Conservation (phyloP, 1,140 invertebrate genomes). For the Hylyphantes graminicola region DNA sequence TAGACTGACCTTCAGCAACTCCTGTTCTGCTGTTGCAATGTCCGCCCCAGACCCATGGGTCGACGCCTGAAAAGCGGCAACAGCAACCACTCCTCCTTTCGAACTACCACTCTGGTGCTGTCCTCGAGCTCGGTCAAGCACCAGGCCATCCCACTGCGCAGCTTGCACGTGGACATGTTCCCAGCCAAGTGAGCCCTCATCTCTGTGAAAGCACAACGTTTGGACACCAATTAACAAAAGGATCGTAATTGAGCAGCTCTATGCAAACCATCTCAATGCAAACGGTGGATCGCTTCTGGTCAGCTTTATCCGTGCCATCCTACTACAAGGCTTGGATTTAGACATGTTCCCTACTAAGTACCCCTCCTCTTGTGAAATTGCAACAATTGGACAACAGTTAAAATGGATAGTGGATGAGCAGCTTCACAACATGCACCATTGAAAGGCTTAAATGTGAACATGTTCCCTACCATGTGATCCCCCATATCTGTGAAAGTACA, state of each 20-base stretch:
- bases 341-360: conserved; percentile 35
- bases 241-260: too few species aligned
- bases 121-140: conserved; percentile 19
- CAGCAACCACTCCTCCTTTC: conserved; percentile 41
- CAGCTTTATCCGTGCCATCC: too few species aligned
- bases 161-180: conserved; percentile 49
- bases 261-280: too few species aligned
- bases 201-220: too few species aligned
- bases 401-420: too few species aligned
- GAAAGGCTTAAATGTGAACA: background rate
- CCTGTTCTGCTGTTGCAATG: conserved; percentile 38
- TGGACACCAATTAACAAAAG: too few species aligned
- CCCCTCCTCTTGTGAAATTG: background rate
- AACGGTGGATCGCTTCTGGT: too few species aligned
- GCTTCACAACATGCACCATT: too few species aligned
- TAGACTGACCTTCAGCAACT: conserved; percentile 50
- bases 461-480: too few species aligned
- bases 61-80: conserved; percentile 32
- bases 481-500: too few species aligned
- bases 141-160: conserved; percentile 19
- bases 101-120: conserved; percentile 33
- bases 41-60: background rate
- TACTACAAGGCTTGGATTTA: conserved; percentile 26
- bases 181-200: background rate
- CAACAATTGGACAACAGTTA: too few species aligned